These are phyloP conservation scores for Teinopalpus imperialis DNA, from an alignment of 2,888 invertebrate genomes.

Conservation along the genomic window DNA sequence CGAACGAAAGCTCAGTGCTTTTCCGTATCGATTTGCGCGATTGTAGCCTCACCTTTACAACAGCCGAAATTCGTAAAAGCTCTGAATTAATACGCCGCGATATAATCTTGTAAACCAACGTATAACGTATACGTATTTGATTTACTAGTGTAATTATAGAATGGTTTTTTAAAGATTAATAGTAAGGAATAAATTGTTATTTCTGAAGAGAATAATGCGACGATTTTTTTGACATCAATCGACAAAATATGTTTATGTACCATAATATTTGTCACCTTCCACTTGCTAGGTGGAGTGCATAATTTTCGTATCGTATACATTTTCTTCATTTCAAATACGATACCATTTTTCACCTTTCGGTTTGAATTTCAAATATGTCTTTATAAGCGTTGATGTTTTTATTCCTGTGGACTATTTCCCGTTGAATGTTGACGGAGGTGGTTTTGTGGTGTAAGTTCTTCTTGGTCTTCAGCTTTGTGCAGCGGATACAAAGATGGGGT, in stretches of 20 bases:
- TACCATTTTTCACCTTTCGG: constrained; percentile 69
- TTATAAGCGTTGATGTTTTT: constrained; percentile 69
- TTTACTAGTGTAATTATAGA: too few relatives aligned
- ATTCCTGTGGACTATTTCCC: constrained; percentile 62
- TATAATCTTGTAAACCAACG: too few relatives aligned
- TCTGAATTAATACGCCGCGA: too few relatives aligned
- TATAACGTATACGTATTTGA: too few relatives aligned
- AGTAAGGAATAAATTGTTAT: too few relatives aligned
- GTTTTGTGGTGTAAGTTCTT: constrained; percentile 47
- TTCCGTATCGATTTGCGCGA: constrained; percentile 30
- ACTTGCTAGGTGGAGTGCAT: constrained; percentile 45
- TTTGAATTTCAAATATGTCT: constrained; percentile 79
- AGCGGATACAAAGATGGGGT: constrained; percentile 19
- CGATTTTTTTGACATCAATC: too few relatives aligned
- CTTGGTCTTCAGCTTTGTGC: not conserved
- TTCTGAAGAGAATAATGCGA: too few relatives aligned
- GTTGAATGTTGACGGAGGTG: constrained; percentile 49
- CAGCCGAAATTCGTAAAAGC: constrained; percentile 28
- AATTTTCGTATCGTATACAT: constrained; percentile 37
- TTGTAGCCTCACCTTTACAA: constrained; percentile 43
- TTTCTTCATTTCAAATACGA: constrained; percentile 58
- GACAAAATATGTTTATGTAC: constrained; percentile 4
- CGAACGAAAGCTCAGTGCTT: constrained; percentile 37
- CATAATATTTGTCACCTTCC: constrained; percentile 56
- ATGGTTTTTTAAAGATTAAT: too few relatives aligned